A percentile compares a stretch with the other conserved stretches of the same genome.
These are phyloP conservation scores for Etheostoma nigrum DNA, from an alignment of 2,797 vertebrate species.

Conservation along the genomic window DNA sequence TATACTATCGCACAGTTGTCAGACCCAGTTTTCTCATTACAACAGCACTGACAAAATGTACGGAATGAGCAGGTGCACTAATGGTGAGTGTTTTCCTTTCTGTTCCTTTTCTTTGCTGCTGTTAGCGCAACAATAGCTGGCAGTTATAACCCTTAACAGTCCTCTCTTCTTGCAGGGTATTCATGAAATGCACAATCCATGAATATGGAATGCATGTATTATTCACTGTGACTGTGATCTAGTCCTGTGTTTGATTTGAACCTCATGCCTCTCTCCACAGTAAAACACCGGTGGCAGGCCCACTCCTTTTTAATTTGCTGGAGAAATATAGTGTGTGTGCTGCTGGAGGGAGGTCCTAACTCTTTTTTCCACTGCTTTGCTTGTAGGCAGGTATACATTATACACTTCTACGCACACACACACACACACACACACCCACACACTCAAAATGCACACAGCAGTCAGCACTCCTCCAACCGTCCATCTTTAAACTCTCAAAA, in stretches of 20 bases:
- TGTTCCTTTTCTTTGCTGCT: conserved; percentile 25
- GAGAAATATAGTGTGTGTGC: conserved; percentile 41
- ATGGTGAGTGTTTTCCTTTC: conserved; percentile 18
- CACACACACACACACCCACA: background rate
- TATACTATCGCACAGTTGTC: conserved; percentile 11
- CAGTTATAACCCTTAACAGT: conserved; percentile 47
- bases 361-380: conserved; percentile 34
- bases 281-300: conserved; percentile 59
- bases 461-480: conserved; percentile 21
- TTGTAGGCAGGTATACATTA: conserved; percentile 34
- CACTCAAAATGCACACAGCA: background rate
- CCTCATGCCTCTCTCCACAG: conserved; percentile 47
- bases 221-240: conserved; percentile 60
- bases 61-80: conserved; percentile 19
- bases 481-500: conserved; percentile 38
- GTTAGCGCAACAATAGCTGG: conserved; percentile 51
- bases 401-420: conserved; percentile 13
- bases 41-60: conserved; percentile 3
- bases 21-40: conserved; percentile 30
- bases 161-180: conserved; percentile 37
- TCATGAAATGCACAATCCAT: conserved; percentile 57
- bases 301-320: conserved; percentile 61
- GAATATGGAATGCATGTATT: conserved; percentile 67
- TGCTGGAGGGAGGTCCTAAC: conserved; percentile 34
- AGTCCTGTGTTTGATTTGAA: conserved; percentile 53